Percentiles rank a stretch among this genome's conserved stretches.
phyloP scores from a whole-genome alignment of 2,797 vertebrate species.

The Siniperca undulata region DNA sequence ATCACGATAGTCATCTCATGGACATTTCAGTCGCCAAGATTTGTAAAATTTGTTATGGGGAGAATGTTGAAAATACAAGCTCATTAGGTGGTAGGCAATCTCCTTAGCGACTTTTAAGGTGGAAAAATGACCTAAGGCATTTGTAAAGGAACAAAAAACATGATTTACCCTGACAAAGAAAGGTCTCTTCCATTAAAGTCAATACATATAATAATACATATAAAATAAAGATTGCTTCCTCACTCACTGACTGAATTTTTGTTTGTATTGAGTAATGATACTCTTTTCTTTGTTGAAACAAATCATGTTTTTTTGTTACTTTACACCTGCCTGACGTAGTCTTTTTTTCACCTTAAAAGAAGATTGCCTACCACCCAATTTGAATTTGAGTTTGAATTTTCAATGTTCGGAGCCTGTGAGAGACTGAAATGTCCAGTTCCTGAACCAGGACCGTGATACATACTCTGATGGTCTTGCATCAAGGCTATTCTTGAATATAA shows the following conservation, averaged over 20 bases:
- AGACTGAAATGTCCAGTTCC: not conserved
- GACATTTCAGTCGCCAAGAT: not conserved
- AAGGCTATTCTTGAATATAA: not conserved
- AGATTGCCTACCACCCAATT: not conserved
- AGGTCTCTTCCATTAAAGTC: not conserved
- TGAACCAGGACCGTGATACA: not conserved
- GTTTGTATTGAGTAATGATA: not conserved
- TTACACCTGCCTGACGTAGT: not conserved
- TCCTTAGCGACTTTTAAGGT: not conserved
- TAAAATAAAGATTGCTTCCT: not conserved
- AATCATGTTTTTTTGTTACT: not conserved
- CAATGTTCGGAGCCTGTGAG: not conserved
- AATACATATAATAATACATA: not conserved
- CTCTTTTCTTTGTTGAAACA: not conserved
- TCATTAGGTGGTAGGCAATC: not conserved
- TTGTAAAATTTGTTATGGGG: not conserved
- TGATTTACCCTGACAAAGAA: not conserved
- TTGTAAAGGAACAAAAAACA: not conserved
- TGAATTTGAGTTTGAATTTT: not conserved
- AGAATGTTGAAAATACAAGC: not conserved
- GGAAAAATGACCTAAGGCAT: not conserved
- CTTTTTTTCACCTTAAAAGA: not conserved
- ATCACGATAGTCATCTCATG: not conserved
- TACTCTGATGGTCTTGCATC: not conserved
- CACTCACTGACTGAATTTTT: not conserved